Evolutionary conservation across 2,113 vertebrate species (phyloP), one percentile per base, ranked within the genome.

Genomic region (Toxotes jaculatrix): DNA sequence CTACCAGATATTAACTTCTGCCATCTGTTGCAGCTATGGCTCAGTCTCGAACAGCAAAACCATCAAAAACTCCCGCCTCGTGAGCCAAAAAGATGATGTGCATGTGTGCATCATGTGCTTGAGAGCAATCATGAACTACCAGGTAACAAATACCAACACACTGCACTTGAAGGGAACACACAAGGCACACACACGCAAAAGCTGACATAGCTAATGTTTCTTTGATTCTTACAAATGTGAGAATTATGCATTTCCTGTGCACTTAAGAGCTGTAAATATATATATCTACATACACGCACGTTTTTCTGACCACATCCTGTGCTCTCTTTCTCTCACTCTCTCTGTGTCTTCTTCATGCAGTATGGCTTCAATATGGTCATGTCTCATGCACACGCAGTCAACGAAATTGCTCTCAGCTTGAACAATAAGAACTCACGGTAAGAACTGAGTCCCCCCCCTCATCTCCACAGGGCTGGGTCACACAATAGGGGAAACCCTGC

Each of bases 281-380:
- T 27, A 27, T 27, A 27, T 27, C 17, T n/a, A 57, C 72, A 19
- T 70, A 36, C 27, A 21, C 9, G 11, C 7, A 65, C 67, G 11
- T 82, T 80, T 51, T 55, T 80, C 55, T 89, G 4, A 92, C 82
- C 83, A 86, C 91, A 86, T 89, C 88, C 80, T 89, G 74, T 82
- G 79, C 77, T 89, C 72, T 77, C 63, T 87, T 70, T 88, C 32
- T 71, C 61, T 60, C 51, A 80, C 57, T 74, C 71, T 47, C 3
- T 73, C 45, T 16, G 14, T 49, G 62, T 73, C 51, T 81, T 84
- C 69, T 80, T 74, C 84, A 47, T 77, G 0, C 91, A 99, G 98
- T 99, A 99, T 0, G 98, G 98, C 86, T 99, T 99, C 96, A 99
- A 99, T 89, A 93, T 99, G 93, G 98, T 99, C 83, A 99, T 99